phyloP scores from a whole-genome alignment of 2,113 vertebrate genomes.

The Neofelis nebulosa region DNA sequence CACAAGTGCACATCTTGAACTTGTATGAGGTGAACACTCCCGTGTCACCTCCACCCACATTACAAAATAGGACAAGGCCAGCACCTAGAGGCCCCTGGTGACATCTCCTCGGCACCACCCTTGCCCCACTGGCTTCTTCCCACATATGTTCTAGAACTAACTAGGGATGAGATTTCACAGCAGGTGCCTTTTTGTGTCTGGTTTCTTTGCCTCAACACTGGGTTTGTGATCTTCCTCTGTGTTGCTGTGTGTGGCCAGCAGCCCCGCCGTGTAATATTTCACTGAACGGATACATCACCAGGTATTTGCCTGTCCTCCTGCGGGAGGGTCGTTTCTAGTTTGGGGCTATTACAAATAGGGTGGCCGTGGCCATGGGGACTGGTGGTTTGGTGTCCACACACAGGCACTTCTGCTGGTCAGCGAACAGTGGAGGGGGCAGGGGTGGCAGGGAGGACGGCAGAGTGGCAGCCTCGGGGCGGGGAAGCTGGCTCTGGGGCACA shows the following conservation, averaged over 20 bases:
- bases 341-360: not conserved
- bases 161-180: not conserved
- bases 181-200: rapidly evolving
- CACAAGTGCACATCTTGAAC: not conserved
- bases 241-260: rapidly evolving
- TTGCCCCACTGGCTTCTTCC: not conserved
- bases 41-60: not conserved
- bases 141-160: not conserved
- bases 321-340: not conserved
- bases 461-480: not conserved
- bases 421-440: rapidly evolving
- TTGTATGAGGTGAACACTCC: not conserved
- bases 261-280: not conserved
- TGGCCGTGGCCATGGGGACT: rapidly evolving
- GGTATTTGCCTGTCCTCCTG: not conserved
- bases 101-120: rapidly evolving
- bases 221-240: rapidly evolving
- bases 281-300: rapidly evolving
- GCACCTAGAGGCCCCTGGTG: not conserved
- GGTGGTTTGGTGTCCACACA: not conserved
- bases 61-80: not conserved
- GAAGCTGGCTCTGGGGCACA: not conserved
- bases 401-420: not conserved
- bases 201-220: rapidly evolving
- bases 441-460: not conserved